Base-by-base conservation (phyloP, 2,888 invertebrate genomes). In the Cephus runcator region DNA sequence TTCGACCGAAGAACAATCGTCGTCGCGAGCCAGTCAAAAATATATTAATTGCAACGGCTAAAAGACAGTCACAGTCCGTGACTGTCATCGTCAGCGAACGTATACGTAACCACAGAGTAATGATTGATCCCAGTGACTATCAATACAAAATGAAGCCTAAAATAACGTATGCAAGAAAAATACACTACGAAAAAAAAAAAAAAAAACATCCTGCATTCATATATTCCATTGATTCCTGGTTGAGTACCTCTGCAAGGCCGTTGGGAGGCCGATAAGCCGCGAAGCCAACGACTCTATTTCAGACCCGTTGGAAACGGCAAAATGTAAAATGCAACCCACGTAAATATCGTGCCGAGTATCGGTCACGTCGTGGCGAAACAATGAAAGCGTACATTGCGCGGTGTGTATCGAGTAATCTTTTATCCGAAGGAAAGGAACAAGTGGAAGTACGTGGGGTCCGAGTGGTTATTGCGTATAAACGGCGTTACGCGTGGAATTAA, bases 191-290 rank as follows among this genome's bases (percentile, higher is more conserved):
- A 35, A 11, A 11, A 35, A 34, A 11, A 11, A 35, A 34, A 1
- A 11, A 35, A 35, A 35, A 40, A 56, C 56, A 15, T 56, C 23
- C 23, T 23, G 15, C 6, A 56, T 2, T 23, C 23, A 56, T 1
- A 56, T 23, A 2, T 56, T 9, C 56, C 56, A 56, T 56, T 9
- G 15, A 56, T 56, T 23, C 56, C 23, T 31, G 73, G 71, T 69
- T 79, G 82, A 83, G 82, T 33, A 77, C 77, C 82, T 73, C 82
- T 84, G 84, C 79, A 84, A 84, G 84, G 81, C 78, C 82, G 79
- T 78, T 73, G 76, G 77, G 77, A 83, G 79, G 79, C 78, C 77
- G 79, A 80, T 82, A 83, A 82, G 81, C 69, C 79, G 33, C 56
- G 56, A 33, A 78, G 69, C 73, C 79, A 80, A 84, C 77, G 74